Evolutionary conservation across 2,888 invertebrate species (phyloP), one percentile per base, ranked within the genome.

Genomic region (Oxyteleia sp.): DNA sequence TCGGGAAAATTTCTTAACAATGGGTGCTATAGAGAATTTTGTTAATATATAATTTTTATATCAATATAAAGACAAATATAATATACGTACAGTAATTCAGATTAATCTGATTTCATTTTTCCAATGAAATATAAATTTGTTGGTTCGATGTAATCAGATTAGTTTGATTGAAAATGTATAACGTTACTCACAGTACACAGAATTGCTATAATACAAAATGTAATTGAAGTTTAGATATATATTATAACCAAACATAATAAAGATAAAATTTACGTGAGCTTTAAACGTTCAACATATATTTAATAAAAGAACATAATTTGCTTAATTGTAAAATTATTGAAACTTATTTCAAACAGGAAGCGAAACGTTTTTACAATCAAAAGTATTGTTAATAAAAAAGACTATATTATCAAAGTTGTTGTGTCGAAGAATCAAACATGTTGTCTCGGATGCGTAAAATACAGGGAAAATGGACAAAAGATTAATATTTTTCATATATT

Each of bases 21-120:
- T 38, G 38, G 10, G 5, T 23, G 23, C 23, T 23, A 23, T 38
- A 41, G 20, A 20, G 4, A 18, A 45, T 43, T 59, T 59, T 18
- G 15, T 20, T 57, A 20, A 57, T 38, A 57, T 35, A 57, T 38
- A 57, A 35, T 57, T 57, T 57, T 57, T 57, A 57, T 57, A 57
- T 57, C 8, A 38, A 35, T 57, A 57, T 20, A 38, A 57, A 49
- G 7, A 23, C 8, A 38, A 55, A 38, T n/a, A n/a, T n/a, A n/a
- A n/a, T n/a, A n/a, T n/a, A 43, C n/a, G n/a, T 43, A 8, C 15
- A n/a, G 15, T 43, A 15, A 3, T 43, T 43, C 13, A 45, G 18
- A 45, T 15, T 4, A 18, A 5, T 18, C 10, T 15, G 45, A 18
- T 18, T 10, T 18, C 16, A 15, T 45, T 7, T 45, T 13, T 13